phyloP scores from a whole-genome alignment of 2,113 vertebrate species.

The Ammodytes dubius region DNA sequence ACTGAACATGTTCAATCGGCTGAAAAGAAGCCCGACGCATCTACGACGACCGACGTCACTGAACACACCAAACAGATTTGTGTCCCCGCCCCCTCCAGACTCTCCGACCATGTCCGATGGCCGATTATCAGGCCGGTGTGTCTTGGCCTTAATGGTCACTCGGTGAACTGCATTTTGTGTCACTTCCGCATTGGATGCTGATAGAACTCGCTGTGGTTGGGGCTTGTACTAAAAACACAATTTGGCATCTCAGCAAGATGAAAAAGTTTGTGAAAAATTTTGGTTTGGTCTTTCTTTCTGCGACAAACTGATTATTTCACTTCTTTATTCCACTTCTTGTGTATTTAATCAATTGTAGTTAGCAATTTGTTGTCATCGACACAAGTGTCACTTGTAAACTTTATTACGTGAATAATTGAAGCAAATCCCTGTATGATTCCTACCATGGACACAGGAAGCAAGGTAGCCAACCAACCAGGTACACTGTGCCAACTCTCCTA shows the following conservation, averaged over 20 bases:
- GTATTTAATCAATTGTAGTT: constrained; percentile 2
- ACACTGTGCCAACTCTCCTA: neutral
- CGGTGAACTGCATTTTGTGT: too few species aligned
- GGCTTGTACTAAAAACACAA: neutral
- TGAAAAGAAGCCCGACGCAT: too few species aligned
- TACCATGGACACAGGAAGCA: neutral
- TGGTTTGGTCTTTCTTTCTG: constrained; percentile 7
- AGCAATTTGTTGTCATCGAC: neutral
- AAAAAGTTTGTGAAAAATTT: neutral
- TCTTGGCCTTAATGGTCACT: too few species aligned
- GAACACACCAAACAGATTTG: too few species aligned
- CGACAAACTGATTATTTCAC: neutral
- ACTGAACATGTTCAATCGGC: too few species aligned
- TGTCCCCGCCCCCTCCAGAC: too few species aligned
- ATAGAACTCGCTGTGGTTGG: too few species aligned
- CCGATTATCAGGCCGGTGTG: too few species aligned
- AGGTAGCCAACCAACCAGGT: neutral
- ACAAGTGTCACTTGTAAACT: neutral
- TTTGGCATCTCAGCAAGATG: neutral
- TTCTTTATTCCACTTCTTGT: neutral
- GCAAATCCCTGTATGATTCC: neutral
- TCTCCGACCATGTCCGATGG: too few species aligned
- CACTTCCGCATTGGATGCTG: too few species aligned
- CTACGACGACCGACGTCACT: too few species aligned
- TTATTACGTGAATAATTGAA: neutral